Evolutionary conservation across 2,888 invertebrate genomes (phyloP).

Genomic region (Leptogaster cylindrica): DNA sequence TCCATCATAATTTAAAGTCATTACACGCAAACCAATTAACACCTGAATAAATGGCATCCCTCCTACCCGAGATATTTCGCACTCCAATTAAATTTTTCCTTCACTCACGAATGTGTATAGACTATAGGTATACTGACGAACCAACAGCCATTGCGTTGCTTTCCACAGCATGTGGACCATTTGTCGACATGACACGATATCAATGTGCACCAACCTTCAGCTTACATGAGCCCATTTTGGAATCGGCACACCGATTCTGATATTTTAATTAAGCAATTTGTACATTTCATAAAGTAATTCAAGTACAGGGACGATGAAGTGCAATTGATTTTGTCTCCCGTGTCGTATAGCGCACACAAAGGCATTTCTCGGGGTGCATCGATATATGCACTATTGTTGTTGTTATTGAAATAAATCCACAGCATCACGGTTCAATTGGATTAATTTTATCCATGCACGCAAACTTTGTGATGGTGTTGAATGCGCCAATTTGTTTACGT

Average conservation of each 20-base stretch:
- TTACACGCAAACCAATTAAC: conserved; percentile 52
- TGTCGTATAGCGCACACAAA: too few relatives aligned
- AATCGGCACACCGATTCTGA: conserved; percentile 45
- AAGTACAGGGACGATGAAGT: conserved; percentile 18
- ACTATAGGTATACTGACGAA: too few relatives aligned
- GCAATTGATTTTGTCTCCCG: conserved; percentile 42
- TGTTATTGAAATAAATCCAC: too few relatives aligned
- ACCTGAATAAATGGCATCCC: conserved; percentile 49
- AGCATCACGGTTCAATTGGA: too few relatives aligned
- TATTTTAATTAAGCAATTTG: conserved; percentile 53
- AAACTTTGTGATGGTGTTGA: too few relatives aligned
- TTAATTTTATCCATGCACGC: too few relatives aligned
- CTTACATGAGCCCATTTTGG: conserved; percentile 24
- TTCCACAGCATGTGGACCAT: conserved; percentile 19
- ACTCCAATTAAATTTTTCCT: conserved; percentile 50
- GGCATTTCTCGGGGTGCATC: too few relatives aligned
- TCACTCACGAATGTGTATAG: conserved; percentile 41
- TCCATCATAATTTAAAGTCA: conserved; percentile 49
- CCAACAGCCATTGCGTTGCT: too few relatives aligned
- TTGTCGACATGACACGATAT: conserved; percentile 36
- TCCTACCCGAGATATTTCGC: conserved; percentile 47
- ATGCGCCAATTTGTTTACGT: too few relatives aligned
- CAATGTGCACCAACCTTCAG: conserved; percentile 14
- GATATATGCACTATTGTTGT: too few relatives aligned
- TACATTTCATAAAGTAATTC: conserved; percentile 49